Percentiles rank a stretch among this genome's conserved stretches.
Evolutionary conservation across 2,797 vertebrate species (phyloP).

Genomic region (Siniperca undulata): DNA sequence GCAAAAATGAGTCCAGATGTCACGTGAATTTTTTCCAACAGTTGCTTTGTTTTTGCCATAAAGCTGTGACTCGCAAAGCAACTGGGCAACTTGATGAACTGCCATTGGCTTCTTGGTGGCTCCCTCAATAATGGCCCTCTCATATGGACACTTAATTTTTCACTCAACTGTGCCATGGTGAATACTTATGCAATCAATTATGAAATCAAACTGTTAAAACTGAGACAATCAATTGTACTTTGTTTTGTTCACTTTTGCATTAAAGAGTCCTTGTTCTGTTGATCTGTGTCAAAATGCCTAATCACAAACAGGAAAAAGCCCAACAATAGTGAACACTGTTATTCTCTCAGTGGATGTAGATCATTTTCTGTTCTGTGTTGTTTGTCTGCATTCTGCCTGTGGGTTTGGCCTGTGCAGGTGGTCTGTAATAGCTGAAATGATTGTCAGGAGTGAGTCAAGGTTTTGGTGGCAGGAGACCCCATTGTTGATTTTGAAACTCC

Average conservation of each 20-base stretch:
- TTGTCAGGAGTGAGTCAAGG: constrained; percentile 60
- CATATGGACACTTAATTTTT: background rate
- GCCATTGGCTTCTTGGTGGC: background rate
- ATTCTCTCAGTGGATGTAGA: constrained; percentile 4
- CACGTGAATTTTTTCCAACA: constrained; percentile 14
- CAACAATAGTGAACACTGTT: background rate
- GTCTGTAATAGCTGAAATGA: constrained; percentile 11
- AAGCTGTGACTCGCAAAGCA: constrained; percentile 17
- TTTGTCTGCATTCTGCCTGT: constrained; percentile 32
- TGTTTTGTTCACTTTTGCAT: background rate
- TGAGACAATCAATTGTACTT: background rate
- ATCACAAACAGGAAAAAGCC: background rate
- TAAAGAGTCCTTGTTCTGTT: background rate
- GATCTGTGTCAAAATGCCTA: background rate
- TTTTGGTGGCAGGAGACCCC: constrained; percentile 69
- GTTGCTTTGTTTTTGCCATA: background rate
- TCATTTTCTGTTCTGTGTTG: constrained; percentile 2
- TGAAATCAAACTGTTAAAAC: background rate
- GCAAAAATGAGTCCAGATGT: constrained; percentile 20
- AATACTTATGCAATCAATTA: background rate
- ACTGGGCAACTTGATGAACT: background rate
- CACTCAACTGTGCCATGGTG: too few relatives aligned
- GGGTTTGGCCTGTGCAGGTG: background rate
- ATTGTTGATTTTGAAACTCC: constrained; percentile 83
- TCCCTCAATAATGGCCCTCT: background rate